A percentile compares a stretch with the other conserved stretches of the same genome.
phyloP scores from a whole-genome alignment of 1,140 invertebrate species.

The Steinernema feltiae region DNA sequence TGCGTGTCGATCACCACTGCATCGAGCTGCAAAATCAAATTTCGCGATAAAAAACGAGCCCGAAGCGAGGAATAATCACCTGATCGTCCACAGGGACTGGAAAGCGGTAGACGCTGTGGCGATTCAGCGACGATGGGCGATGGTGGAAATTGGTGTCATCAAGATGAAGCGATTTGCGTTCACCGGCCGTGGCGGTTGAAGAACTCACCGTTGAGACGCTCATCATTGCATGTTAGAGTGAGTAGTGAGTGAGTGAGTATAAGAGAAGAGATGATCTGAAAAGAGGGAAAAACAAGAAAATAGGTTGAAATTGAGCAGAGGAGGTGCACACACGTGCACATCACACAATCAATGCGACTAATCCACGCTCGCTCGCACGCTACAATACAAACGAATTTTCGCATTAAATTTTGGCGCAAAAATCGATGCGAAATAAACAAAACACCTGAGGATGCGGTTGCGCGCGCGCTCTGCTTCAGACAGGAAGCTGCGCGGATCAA shows the following conservation, averaged over 20 bases:
- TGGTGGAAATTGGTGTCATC: slow-evolving; percentile 5
- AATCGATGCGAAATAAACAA: no score
- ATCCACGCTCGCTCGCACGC: no score
- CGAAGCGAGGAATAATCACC: neutral
- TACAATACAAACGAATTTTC: neutral
- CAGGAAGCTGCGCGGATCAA: no score
- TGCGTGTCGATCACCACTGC: neutral
- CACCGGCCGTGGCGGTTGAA: neutral
- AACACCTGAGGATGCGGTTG: no score
- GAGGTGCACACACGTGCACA: neutral
- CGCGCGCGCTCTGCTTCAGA: no score
- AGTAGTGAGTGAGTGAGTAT: neutral
- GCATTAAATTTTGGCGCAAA: no score
- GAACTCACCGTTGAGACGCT: neutral
- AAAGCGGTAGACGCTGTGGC: slow-evolving; percentile 4
- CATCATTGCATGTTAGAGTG: neutral
- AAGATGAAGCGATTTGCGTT: neutral
- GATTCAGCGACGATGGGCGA: neutral
- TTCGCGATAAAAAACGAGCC: no score
- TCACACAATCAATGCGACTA: neutral
- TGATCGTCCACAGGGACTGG: neutral
- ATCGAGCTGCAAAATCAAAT: neutral
- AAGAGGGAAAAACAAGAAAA: neutral
- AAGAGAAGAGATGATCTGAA: neutral
- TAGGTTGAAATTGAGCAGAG: neutral